A percentile compares a stretch with the other conserved stretches of the same genome.
Evolutionary conservation across 1,140 invertebrate genomes (phyloP).

Genomic region (Ectropis grisescens): DNA sequence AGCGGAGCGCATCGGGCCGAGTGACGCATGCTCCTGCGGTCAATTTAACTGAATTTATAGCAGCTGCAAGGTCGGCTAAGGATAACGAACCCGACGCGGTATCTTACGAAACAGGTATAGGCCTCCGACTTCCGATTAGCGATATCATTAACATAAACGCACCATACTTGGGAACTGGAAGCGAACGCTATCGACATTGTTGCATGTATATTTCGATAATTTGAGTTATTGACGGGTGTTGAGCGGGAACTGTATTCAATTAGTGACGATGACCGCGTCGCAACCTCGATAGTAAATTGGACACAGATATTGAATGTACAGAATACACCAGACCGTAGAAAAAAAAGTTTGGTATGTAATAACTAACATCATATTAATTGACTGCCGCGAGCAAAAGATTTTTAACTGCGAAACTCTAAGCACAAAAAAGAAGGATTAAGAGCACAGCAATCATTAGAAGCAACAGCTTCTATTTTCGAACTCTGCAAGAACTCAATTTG

Average conservation of each 20-base stretch:
- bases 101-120: slow-evolving; percentile 23
- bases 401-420: too few species aligned
- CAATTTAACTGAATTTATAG: slow-evolving; percentile 57
- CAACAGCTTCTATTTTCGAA: too few species aligned
- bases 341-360: slow-evolving; percentile 22
- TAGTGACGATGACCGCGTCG: slow-evolving; percentile 19
- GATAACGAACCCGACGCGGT: slow-evolving; percentile 46
- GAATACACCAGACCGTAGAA: slow-evolving; percentile 4
- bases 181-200: neutral
- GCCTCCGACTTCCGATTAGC: too few species aligned
- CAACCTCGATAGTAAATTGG: slow-evolving; percentile 13
- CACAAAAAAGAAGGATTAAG: slow-evolving; percentile 7
- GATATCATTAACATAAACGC: neutral
- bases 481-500: too few species aligned
- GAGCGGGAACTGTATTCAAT: slow-evolving; percentile 13
- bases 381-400: slow-evolving; percentile 27
- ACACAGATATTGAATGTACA: slow-evolving; percentile 10
- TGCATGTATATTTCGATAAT: too few species aligned
- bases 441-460: too few species aligned
- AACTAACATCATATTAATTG: slow-evolving; percentile 38
- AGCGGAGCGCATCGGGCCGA: slow-evolving; percentile 40
- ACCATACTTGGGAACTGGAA: neutral
- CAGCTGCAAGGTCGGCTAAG: slow-evolving; percentile 57
- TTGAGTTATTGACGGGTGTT: neutral
- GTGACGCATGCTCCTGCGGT: slow-evolving; percentile 46